Conservation (phyloP, 1,140 invertebrate species). For the Lamellibrachia luymesi region DNA sequence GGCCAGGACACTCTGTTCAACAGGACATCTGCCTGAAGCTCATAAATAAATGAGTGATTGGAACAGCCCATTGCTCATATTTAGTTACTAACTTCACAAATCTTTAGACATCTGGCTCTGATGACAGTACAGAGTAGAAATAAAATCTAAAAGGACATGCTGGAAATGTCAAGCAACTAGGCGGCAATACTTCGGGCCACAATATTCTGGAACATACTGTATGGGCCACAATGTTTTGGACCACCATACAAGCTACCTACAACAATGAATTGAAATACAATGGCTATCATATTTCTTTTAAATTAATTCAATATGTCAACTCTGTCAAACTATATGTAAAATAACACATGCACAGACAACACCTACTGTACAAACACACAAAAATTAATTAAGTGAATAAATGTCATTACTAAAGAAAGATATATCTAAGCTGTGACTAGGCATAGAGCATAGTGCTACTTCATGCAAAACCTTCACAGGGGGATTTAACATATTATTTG, state of each 20-base stretch:
- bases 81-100: not conserved
- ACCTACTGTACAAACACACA: no score
- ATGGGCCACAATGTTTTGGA: not conserved
- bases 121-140: not conserved
- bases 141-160: not conserved
- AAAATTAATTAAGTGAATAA: no score
- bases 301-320: no score
- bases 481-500: not conserved
- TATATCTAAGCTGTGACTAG: not conserved
- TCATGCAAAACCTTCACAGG: not conserved
- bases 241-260: not conserved
- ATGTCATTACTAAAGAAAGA: no score
- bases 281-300: no score
- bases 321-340: no score
- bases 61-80: not conserved
- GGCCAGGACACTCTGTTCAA: no score
- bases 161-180: not conserved
- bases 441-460: not conserved
- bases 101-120: not conserved
- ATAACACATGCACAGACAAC: no score
- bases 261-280: no score
- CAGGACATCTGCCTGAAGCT: no score
- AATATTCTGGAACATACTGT: not conserved
- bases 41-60: no score
- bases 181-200: not conserved